Conservation (phyloP, 2,888 invertebrate genomes). For the Timema podura region DNA sequence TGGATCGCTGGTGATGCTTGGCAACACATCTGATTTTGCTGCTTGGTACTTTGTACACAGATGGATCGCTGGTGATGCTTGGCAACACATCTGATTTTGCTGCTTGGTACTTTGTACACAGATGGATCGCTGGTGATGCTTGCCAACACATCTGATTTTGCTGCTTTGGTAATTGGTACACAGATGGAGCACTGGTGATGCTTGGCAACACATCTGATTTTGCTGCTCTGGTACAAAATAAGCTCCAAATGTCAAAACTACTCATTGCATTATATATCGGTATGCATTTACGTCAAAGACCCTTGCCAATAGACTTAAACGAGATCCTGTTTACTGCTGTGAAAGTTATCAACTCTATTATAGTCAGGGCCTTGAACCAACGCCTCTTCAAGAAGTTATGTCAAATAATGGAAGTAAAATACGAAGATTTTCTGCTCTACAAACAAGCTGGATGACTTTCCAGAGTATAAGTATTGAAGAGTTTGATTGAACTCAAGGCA, state of each 20-base stretch:
- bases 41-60: slow-evolving; percentile 1
- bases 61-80: background rate
- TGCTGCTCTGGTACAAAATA: background rate
- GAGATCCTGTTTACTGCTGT: background rate
- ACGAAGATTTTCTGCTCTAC: background rate
- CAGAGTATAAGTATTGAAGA: background rate
- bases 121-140: background rate
- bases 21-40: background rate
- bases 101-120: background rate
- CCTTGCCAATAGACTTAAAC: background rate
- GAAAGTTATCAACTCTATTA: background rate
- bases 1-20: background rate
- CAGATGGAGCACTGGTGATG: too few relatives aligned
- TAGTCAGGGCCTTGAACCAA: background rate
- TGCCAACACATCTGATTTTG: background rate
- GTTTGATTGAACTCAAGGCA: background rate
- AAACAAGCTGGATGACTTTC: background rate
- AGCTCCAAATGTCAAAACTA: background rate
- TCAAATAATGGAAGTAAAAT: background rate
- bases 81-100: background rate
- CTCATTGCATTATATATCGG: background rate
- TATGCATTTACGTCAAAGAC: background rate
- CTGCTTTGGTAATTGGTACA: too few relatives aligned
- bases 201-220: background rate
- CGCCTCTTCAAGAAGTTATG: background rate